Base-by-base conservation (phyloP, 1,140 invertebrate genomes). In the Gryon sp. region DNA sequence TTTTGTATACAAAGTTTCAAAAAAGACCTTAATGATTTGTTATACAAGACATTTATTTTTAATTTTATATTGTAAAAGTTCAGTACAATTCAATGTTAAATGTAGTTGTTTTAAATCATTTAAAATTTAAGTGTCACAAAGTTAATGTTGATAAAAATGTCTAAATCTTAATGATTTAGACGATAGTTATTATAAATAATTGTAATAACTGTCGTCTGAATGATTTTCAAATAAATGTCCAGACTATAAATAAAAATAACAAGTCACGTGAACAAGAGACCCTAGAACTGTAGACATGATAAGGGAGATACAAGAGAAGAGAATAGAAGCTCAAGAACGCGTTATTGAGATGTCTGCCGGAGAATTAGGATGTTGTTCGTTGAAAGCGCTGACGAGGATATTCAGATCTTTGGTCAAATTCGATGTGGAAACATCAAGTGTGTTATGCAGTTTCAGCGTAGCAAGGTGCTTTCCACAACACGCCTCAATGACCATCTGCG, bases 311-410 rank as follows among this genome's bases (percentile, higher is more conserved):
- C 28, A 52, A 30, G 28, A 68, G 16, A 20, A 7, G 40, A 46
- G 46, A 55, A 40, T 60, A 74, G 78, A 81, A 78, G 65, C 78
- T 78, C 70, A 69, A 80, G 80, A 81, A 78, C 76, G 79, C 80
- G 80, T 85, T 87, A 85, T 86, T 86, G 84, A 87, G 86, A 86
- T 85, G 80, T 85, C 83, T 83, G 78, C 60, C 68, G 79, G 77
- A 79, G 84, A 84, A 84, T 86, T 86, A 84, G 82, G 80, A 76
- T 81, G 77, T 70, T 65, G 45, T 41, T 59, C 34, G 65, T 70
- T 46, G 40, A 48, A 43, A 28, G 66, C 30, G 28, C 41, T 69
- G 62, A 76, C 60, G 68, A 11, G 68, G 57, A 80, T 74, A 73
- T 81, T 63, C 60, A 46, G 62, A 76, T 74, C 76, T 19, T 72